These are phyloP conservation scores for Drosophila orena DNA, from an alignment of 1,140 invertebrate genomes.

Conservation along the genomic window DNA sequence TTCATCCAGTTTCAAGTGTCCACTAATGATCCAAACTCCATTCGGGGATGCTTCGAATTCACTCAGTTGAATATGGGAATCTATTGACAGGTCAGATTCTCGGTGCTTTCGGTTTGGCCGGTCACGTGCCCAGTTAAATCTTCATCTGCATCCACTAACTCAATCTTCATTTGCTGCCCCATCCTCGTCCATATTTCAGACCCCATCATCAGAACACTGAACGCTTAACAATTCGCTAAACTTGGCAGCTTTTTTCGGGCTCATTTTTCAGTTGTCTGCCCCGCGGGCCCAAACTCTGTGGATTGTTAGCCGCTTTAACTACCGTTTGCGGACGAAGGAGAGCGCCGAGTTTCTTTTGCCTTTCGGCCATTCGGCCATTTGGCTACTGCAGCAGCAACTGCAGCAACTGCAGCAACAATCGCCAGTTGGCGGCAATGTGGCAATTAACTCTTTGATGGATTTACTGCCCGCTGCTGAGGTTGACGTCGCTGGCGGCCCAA, in stretches of 20 bases:
- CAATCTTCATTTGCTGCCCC: slow-evolving; percentile 29
- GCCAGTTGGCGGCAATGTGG: slow-evolving; percentile 59
- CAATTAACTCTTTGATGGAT: slow-evolving; percentile 83
- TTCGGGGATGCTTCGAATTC: background rate
- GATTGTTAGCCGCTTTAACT: slow-evolving; percentile 37
- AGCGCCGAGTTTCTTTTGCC: slow-evolving; percentile 50
- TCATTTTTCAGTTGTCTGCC: slow-evolving; percentile 53
- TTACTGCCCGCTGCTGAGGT: slow-evolving; percentile 53
- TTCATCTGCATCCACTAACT: slow-evolving; percentile 13
- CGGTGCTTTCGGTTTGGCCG: background rate
- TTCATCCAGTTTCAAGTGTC: background rate
- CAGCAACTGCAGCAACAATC: slow-evolving; percentile 11
- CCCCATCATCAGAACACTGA: slow-evolving; percentile 17
- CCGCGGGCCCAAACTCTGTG: slow-evolving; percentile 12
- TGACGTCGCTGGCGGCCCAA: slow-evolving; percentile 29
- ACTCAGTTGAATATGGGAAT: background rate
- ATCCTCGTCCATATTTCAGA: slow-evolving; percentile 10
- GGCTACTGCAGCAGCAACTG: slow-evolving; percentile 53
- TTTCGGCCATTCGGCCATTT: slow-evolving; percentile 58
- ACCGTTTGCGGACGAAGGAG: slow-evolving; percentile 51
- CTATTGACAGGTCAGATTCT: slow-evolving; percentile 4
- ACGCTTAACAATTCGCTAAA: slow-evolving; percentile 35
- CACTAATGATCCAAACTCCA: background rate
- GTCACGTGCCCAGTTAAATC: slow-evolving; percentile 11
- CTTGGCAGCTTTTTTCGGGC: slow-evolving; percentile 40